phyloP scores from a whole-genome alignment of 2,797 vertebrate species.

The Paedocypris micromegethes region DNA sequence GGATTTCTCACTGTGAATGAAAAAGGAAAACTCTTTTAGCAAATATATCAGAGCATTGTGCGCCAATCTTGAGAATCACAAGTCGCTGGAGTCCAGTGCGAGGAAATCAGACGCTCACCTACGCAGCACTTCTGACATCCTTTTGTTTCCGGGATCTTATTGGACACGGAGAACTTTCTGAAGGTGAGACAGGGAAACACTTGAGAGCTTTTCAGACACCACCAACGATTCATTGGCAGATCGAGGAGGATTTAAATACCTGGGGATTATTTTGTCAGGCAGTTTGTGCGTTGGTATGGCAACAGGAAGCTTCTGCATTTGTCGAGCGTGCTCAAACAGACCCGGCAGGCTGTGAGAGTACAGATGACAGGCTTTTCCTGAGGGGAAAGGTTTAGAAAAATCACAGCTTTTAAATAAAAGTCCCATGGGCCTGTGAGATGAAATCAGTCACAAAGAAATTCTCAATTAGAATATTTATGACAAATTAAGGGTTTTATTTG shows the following conservation, averaged over 20 bases:
- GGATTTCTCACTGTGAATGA: slow-evolving; percentile 78
- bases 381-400: slow-evolving; percentile 42
- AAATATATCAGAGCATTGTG: no score
- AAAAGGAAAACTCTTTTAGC: neutral
- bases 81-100: no score
- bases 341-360: slow-evolving; percentile 92
- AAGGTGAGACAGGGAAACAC: slow-evolving; percentile 52
- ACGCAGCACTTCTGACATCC: slow-evolving; percentile 98
- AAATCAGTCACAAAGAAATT: no score
- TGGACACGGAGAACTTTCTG: slow-evolving; percentile 95
- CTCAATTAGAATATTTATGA: no score
- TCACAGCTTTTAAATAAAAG: slow-evolving; percentile 6
- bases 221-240: no score
- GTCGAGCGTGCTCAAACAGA: slow-evolving; percentile 92
- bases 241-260: slow-evolving; percentile 56
- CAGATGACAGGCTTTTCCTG: slow-evolving; percentile 97
- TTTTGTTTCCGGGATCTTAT: slow-evolving; percentile 98
- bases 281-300: slow-evolving; percentile 95
- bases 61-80: no score
- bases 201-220: no score
- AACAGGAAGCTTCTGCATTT: slow-evolving; percentile 93
- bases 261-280: slow-evolving; percentile 91
- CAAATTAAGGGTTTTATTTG: no score
- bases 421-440: neutral
- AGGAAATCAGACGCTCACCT: slow-evolving; percentile 70